phyloP scores from a whole-genome alignment of 2,888 invertebrate genomes.

The Drosophila birchii region DNA sequence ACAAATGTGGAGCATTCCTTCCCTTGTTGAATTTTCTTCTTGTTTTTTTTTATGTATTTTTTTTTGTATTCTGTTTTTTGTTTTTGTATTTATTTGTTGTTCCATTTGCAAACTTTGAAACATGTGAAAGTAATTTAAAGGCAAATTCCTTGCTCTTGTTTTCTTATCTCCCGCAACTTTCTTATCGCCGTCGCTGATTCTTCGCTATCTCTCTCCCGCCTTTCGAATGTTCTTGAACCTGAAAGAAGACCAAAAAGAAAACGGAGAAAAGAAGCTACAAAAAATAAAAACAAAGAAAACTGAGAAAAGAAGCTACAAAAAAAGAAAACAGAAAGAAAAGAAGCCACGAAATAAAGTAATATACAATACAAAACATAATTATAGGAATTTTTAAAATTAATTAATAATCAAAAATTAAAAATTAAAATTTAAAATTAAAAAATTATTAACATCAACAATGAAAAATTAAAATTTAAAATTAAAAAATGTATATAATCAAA shows the following conservation, averaged over 20 bases:
- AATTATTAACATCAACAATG: too few relatives aligned
- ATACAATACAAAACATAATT: not conserved
- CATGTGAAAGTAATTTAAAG: conserved; percentile 44
- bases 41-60: not conserved
- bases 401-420: too few relatives aligned
- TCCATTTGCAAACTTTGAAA: conserved; percentile 21
- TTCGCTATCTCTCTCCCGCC: conserved; percentile 22
- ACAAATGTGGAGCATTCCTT: conserved; percentile 22
- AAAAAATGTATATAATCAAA: too few relatives aligned
- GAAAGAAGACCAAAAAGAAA: conserved; percentile 1
- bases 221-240: conserved; percentile 41
- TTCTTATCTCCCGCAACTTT: conserved; percentile 27
- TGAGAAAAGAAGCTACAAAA: not conserved
- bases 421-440: too few relatives aligned
- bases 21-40: not conserved
- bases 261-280: conserved; percentile 19
- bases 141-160: conserved; percentile 34
- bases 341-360: not conserved
- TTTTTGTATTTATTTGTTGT: conserved; percentile 4
- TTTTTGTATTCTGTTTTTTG: not conserved
- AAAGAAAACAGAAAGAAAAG: not conserved
- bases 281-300: too few relatives aligned
- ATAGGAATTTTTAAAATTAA: not conserved
- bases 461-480: too few relatives aligned
- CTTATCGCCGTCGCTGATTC: conserved; percentile 11